A percentile compares a stretch with the other conserved stretches of the same genome.
These are phyloP conservation scores for Tupaia tana DNA, from an alignment of 2,113 vertebrate species.

Conservation along the genomic window DNA sequence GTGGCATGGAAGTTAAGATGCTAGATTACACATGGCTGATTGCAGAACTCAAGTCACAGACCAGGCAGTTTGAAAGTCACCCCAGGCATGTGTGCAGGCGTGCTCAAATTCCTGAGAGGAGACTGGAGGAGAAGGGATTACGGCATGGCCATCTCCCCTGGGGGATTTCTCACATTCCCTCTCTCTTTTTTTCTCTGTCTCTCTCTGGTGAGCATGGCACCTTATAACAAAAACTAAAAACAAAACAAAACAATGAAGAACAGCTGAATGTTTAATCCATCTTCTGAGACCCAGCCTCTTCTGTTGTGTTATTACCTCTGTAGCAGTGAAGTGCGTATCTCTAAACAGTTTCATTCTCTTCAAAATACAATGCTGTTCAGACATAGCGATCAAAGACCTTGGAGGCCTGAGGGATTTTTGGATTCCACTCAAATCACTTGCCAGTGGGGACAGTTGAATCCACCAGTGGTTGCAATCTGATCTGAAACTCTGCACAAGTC, in stretches of 20 bases:
- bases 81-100: too few species aligned
- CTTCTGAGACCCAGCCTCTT: not conserved
- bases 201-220: too few species aligned
- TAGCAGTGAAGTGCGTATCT: not conserved
- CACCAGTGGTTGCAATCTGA: not conserved
- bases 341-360: not conserved
- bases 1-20: too few species aligned
- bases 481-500: not conserved
- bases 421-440: conserved; percentile 2
- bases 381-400: not conserved
- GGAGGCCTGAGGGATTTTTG: not conserved
- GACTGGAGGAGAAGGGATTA: too few species aligned
- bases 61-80: too few species aligned
- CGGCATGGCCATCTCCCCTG: too few species aligned
- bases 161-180: too few species aligned
- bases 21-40: too few species aligned
- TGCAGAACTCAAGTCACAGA: too few species aligned
- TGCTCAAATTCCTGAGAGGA: too few species aligned
- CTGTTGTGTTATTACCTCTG: not conserved
- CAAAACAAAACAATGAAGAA: not conserved
- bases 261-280: not conserved
- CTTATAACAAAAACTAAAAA: too few species aligned
- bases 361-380: not conserved
- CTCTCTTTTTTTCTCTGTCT: too few species aligned
- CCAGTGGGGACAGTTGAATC: not conserved